Conservation (phyloP, 92 coral and sea anemone genomes). For the Porites rus region DNA sequence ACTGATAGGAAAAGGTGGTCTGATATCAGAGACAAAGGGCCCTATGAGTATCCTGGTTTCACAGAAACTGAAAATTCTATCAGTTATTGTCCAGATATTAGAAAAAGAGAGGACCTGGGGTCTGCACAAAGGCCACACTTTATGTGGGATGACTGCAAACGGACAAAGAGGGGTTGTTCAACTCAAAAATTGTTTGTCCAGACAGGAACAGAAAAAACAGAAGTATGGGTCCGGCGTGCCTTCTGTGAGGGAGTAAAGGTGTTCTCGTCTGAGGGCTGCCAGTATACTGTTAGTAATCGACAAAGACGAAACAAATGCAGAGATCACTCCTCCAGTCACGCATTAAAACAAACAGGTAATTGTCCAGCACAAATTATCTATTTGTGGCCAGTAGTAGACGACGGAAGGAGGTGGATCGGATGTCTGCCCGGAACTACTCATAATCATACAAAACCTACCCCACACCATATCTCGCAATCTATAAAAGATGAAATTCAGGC, state of each 20-base stretch:
- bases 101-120: slow-evolving; percentile 19
- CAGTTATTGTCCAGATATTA: slow-evolving; percentile 30
- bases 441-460: slow-evolving; percentile 50
- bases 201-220: slow-evolving; percentile 8
- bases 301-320: slow-evolving; percentile 57
- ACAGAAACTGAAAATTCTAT: neutral
- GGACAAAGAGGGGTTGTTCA: slow-evolving; percentile 34
- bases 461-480: slow-evolving; percentile 43
- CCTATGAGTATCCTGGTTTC: slow-evolving; percentile 59
- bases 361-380: slow-evolving; percentile 49
- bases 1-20: slow-evolving; percentile 30
- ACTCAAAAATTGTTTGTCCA: slow-evolving; percentile 9
- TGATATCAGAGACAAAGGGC: slow-evolving; percentile 8
- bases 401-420: slow-evolving; percentile 68
- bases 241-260: slow-evolving; percentile 59
- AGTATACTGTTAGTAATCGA: slow-evolving; percentile 56
- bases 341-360: slow-evolving; percentile 23
- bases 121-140: slow-evolving; percentile 55
- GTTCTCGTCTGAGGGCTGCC: slow-evolving; percentile 32
- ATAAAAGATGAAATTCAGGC: slow-evolving; percentile 43
- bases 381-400: slow-evolving; percentile 52
- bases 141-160: slow-evolving; percentile 58
- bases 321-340: slow-evolving; percentile 15
- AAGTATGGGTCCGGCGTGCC: slow-evolving; percentile 35
- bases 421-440: slow-evolving; percentile 31